Evolutionary conservation across 1,140 invertebrate genomes (phyloP), one percentile per base, ranked within the genome.

Genomic region (Apocrypta bakeri): DNA sequence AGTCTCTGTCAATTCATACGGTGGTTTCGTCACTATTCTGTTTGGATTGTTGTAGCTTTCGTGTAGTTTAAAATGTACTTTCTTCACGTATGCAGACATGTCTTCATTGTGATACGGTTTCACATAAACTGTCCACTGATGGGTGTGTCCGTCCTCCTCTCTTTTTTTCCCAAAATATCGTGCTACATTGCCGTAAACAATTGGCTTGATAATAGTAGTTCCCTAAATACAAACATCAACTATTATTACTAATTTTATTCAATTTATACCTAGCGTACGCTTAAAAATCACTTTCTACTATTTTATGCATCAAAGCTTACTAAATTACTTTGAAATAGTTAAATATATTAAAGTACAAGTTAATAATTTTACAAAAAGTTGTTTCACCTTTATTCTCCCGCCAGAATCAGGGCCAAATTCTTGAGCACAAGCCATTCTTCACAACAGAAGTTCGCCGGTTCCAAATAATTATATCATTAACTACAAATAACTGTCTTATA

Each of bases 81-180:
- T 99, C 90, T 99, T 99, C 0, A 99, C 95, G 92, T 98, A 99
- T 1, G 94, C 93, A 0, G 97, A 98, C 96, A 99, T 98, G 86
- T 99, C 98, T 92, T 98, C 97, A 87, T 98, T 97, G 17, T 94
- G 94, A 89, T 97, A 99, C 0, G 99, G 97, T 90, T 99, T 99
- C 0, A 99, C 93, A 91, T 99, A 99, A 2, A 99, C 97, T 24
- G 97, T 99, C 99, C 99, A 99, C 87, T 99, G 96, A 93, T 99
- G 99, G 1, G 99, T 99, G 88, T 99, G 99, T 0, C 98, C 98
- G 93, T 99, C 98, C 91, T 98, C 97, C 89, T 99, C 98, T n/a
- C 98, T 94, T 91, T 99, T 99, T 87, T 98, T 97, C 0, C 98
- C 98, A 93, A 99, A 99, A 89, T 98, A 98, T 83, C 97, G 93